Conservation (phyloP, 2,113 vertebrate genomes). For the Gallinago jamesoni region DNA sequence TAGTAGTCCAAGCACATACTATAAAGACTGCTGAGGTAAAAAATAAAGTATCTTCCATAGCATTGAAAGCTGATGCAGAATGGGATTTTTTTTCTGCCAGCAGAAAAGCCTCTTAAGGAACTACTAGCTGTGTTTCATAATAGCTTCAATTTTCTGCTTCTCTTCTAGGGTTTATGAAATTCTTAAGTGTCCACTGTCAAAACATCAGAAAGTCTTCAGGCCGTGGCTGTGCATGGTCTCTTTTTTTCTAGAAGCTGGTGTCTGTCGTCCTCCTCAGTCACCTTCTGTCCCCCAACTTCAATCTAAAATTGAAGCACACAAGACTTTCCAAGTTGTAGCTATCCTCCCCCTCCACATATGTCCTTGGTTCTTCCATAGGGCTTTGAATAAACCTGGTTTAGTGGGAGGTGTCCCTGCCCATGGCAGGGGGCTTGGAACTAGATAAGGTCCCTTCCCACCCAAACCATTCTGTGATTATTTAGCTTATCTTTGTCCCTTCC, state of each 20-base stretch:
- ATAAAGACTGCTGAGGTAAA: background rate
- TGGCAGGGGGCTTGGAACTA: background rate
- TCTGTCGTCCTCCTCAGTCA: background rate
- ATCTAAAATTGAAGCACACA: background rate
- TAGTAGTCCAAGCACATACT: background rate
- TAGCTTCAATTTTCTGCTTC: background rate
- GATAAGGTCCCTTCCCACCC: background rate
- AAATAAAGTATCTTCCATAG: background rate
- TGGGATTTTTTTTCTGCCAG: background rate
- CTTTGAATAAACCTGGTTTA: background rate
- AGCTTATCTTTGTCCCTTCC: background rate
- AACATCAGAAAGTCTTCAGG: background rate
- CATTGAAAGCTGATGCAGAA: background rate
- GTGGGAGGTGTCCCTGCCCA: background rate
- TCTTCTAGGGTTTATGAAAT: background rate
- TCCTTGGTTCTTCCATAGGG: background rate
- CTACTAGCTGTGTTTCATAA: background rate
- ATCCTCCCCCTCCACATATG: rapidly evolving
- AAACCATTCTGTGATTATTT: background rate
- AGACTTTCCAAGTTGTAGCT: background rate
- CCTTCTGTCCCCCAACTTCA: background rate
- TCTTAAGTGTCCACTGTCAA: background rate
- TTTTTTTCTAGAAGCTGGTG: background rate
- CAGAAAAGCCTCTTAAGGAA: background rate
- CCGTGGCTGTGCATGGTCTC: background rate